phyloP scores from a whole-genome alignment of 2,797 vertebrate species.

The Sebastes oblongus region DNA sequence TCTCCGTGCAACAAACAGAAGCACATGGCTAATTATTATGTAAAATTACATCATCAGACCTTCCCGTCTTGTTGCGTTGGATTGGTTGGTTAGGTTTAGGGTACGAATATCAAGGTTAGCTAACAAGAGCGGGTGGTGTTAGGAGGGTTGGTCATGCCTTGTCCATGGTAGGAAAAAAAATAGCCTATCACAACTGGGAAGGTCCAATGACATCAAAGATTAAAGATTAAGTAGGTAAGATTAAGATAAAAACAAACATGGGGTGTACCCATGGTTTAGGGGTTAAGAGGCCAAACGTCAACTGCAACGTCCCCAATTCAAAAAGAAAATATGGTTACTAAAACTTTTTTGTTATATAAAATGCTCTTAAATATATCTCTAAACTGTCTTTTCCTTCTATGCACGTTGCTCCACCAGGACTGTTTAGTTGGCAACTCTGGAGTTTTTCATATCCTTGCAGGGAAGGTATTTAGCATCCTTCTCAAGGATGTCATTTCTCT shows the following conservation, averaged over 20 bases:
- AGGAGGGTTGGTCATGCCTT: too few species aligned
- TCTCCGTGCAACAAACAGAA: too few species aligned
- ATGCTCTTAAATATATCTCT: background rate
- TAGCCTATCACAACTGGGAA: too few species aligned
- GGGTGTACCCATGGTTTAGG: too few species aligned
- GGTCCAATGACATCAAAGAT: background rate
- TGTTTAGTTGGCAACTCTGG: background rate
- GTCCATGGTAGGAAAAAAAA: too few species aligned
- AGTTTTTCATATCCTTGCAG: background rate
- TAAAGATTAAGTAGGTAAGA: background rate
- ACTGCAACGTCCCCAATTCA: background rate
- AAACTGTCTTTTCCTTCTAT: background rate
- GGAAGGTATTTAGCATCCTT: conserved; percentile 42
- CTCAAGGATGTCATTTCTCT: conserved; percentile 41
- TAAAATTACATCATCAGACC: too few species aligned
- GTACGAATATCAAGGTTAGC: too few species aligned
- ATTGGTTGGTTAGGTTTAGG: too few species aligned
- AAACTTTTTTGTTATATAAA: background rate
- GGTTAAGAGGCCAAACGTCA: background rate
- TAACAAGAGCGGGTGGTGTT: too few species aligned
- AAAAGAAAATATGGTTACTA: background rate
- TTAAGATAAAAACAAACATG: too few species aligned
- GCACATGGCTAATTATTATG: too few species aligned
- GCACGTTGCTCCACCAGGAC: background rate
- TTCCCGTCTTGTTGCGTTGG: too few species aligned